Conservation (phyloP, 2,888 invertebrate genomes). For the Acanthoscelides obtectus region DNA sequence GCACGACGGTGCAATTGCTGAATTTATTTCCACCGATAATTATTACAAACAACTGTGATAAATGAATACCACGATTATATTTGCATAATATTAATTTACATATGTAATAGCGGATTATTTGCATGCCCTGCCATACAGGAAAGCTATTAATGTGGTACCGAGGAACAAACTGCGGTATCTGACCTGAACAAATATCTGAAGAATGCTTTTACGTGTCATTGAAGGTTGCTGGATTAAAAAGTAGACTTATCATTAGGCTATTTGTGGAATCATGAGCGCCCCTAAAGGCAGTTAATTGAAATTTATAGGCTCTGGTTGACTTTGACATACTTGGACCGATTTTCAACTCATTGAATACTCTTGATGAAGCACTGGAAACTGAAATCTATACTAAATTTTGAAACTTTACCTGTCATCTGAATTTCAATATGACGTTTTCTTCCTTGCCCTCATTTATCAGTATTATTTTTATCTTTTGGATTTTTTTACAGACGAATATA, state of each 20-base stretch:
- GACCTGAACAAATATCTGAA: background rate
- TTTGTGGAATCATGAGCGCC: no score
- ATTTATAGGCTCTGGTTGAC: no score
- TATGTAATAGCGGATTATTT: constrained; percentile 1
- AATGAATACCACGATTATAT: constrained; percentile 1
- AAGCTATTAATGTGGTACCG: background rate
- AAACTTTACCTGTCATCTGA: no score
- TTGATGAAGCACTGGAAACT: no score
- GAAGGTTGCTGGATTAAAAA: background rate
- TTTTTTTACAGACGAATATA: no score
- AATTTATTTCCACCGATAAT: constrained; percentile 1
- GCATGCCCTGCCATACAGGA: background rate
- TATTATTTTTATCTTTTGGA: no score
- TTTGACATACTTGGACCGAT: no score
- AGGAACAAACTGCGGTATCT: background rate
- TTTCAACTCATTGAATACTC: no score
- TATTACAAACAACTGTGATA: constrained; percentile 1
- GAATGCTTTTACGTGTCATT: background rate
- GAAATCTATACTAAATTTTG: no score
- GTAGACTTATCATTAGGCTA: background rate
- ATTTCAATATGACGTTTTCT: no score
- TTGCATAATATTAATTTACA: constrained; percentile 3
- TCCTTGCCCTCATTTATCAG: no score
- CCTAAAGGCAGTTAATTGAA: no score
- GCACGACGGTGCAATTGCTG: background rate